A percentile compares a stretch with the other conserved stretches of the same genome.
phyloP scores from a whole-genome alignment of 2,888 invertebrate genomes.

The Unio pictorum region DNA sequence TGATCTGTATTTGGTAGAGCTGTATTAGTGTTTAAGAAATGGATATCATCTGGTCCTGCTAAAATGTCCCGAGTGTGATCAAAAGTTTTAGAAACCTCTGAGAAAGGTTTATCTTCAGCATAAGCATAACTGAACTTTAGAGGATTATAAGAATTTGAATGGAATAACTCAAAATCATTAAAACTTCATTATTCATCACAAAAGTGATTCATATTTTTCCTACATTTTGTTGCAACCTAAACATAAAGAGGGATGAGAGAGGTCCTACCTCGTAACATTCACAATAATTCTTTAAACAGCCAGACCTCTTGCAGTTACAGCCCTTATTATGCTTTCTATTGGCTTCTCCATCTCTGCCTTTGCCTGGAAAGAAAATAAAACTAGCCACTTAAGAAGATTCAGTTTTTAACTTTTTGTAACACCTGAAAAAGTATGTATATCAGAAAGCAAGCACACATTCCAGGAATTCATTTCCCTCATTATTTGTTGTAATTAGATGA shows the following conservation, averaged over 20 bases:
- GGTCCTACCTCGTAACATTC: constrained; percentile 94
- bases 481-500: neutral
- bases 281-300: constrained; percentile 99
- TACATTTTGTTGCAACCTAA: too few relatives aligned
- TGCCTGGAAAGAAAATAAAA: constrained; percentile 38
- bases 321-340: constrained; percentile 96
- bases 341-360: constrained; percentile 79
- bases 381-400: neutral
- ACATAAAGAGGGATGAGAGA: neutral
- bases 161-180: neutral
- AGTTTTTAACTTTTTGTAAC: too few relatives aligned
- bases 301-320: constrained; percentile 98
- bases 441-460: neutral
- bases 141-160: too few relatives aligned
- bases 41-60: too few relatives aligned
- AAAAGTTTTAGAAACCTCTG: too few relatives aligned
- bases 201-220: too few relatives aligned
- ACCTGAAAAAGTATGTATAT: too few relatives aligned
- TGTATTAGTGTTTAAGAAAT: too few relatives aligned
- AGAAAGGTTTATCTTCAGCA: too few relatives aligned
- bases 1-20: too few relatives aligned
- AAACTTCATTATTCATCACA: neutral
- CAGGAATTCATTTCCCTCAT: neutral
- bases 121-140: too few relatives aligned
- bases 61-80: too few relatives aligned